Evolutionary conservation across 1,140 invertebrate species (phyloP).

Genomic region (Stratiolaelaps scimitus): DNA sequence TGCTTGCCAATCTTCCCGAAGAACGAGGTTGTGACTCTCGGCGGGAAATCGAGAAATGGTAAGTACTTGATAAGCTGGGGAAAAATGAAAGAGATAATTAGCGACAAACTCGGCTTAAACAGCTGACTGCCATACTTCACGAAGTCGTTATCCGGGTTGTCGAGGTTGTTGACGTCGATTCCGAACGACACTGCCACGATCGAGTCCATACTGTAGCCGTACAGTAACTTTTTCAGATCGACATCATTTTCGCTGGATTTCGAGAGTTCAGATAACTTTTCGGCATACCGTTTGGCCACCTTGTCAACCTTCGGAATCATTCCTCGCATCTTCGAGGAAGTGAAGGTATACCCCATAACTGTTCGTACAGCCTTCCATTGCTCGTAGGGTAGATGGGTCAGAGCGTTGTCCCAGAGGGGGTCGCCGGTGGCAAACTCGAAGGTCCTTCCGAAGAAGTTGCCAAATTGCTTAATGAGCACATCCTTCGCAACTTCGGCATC

Average conservation of each 20-base stretch:
- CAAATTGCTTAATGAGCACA: neutral
- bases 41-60: neutral
- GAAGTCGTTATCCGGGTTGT: neutral
- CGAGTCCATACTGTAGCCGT: neutral
- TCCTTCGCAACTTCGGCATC: slow-evolving; percentile 2
- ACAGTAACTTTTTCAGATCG: neutral
- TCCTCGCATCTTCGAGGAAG: neutral
- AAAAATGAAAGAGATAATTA: neutral
- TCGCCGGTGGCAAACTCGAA: neutral
- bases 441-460: neutral
- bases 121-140: neutral
- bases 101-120: neutral
- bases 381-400: neutral
- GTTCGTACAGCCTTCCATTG: slow-evolving; percentile 4
- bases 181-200: neutral
- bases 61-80: neutral
- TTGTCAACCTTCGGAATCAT: neutral
- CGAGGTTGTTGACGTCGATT: neutral
- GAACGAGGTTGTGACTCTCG: neutral
- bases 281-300: neutral
- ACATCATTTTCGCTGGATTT: neutral
- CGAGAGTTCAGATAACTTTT: neutral
- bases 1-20: neutral
- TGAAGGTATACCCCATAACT: neutral
- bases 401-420: neutral